Percentiles rank a stretch among this genome's conserved stretches.
Conservation (phyloP, 2,113 vertebrate species). For the Coptodon rendalli region DNA sequence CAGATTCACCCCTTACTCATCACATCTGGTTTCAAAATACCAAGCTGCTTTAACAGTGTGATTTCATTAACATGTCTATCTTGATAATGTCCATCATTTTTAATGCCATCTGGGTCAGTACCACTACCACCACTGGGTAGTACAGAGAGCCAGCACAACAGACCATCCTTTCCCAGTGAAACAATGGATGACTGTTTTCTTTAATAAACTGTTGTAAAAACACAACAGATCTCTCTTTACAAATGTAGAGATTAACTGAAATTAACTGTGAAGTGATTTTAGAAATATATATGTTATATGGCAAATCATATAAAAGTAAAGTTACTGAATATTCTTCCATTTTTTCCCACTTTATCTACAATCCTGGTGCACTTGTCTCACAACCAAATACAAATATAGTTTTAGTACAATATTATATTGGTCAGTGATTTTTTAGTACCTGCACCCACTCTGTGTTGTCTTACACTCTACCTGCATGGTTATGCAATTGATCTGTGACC, state of each 20-base stretch:
- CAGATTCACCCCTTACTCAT: not conserved
- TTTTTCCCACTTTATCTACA: not conserved
- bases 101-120: no score
- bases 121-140: rapidly evolving
- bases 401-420: not conserved
- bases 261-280: not conserved
- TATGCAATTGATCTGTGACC: not conserved
- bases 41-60: not conserved
- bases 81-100: not conserved
- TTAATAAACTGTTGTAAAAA: not conserved
- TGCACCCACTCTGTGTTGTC: not conserved
- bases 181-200: not conserved
- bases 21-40: not conserved
- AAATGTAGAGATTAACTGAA: not conserved
- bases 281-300: not conserved
- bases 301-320: not conserved
- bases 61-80: not conserved
- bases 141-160: not conserved
- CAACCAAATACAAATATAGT: not conserved
- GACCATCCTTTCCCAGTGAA: not conserved
- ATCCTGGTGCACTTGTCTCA: not conserved
- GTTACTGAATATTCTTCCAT: not conserved
- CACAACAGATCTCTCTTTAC: not conserved
- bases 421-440: not conserved
- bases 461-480: not conserved